These are phyloP conservation scores for Amblyopsis hoosieri DNA, from an alignment of 2,797 vertebrate species.

Conservation along the genomic window DNA sequence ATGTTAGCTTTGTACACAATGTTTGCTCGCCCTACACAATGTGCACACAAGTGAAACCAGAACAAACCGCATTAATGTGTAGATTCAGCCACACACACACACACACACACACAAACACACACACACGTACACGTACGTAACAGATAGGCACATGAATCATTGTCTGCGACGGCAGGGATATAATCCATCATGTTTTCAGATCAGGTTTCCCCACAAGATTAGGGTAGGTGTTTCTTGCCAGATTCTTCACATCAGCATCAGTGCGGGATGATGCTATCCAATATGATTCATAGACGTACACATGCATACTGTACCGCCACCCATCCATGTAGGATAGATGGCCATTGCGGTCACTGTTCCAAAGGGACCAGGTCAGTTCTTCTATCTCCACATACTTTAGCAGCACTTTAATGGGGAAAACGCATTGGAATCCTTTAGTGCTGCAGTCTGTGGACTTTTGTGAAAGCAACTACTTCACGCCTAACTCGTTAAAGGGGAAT, in stretches of 20 bases:
- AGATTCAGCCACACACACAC: conserved; percentile 1
- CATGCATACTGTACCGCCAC: conserved; percentile 32
- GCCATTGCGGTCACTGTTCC: conserved; percentile 28
- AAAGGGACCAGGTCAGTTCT: conserved; percentile 29
- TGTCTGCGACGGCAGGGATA: conserved; percentile 53
- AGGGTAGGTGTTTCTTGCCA: conserved; percentile 45
- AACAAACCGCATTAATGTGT: not conserved
- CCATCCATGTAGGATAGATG: conserved; percentile 35
- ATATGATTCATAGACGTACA: conserved; percentile 49
- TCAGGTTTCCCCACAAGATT: conserved; percentile 48
- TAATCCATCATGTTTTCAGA: conserved; percentile 66
- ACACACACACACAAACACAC: not conserved
- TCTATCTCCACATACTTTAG: conserved; percentile 40
- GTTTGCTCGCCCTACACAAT: not conserved
- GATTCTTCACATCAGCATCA: conserved; percentile 36
- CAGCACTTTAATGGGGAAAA: conserved; percentile 21
- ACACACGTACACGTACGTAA: conserved; percentile 1
- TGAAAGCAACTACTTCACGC: not conserved
- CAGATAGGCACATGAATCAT: conserved; percentile 57
- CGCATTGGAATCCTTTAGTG: conserved; percentile 19
- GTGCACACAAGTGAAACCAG: not conserved
- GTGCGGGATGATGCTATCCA: conserved; percentile 6
- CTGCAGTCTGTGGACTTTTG: conserved; percentile 34
- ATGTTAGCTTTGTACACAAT: not conserved
- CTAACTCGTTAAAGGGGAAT: no score